Conservation (phyloP, 2,888 invertebrate species). For the Caenorhabditis becei region DNA sequence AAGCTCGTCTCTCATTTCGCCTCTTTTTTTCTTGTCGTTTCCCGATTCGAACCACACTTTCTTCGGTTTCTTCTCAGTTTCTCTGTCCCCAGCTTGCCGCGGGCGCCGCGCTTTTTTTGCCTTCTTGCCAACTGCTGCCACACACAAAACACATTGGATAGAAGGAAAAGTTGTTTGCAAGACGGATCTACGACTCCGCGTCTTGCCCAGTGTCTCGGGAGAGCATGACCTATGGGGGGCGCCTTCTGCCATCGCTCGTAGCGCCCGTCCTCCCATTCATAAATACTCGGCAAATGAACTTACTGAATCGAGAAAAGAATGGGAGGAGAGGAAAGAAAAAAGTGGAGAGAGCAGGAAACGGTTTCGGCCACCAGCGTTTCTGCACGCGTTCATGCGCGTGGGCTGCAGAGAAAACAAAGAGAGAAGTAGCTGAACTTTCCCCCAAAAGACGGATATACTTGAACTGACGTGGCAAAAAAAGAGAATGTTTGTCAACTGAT, state of each 20-base stretch:
- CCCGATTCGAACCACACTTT: slow-evolving; percentile 40
- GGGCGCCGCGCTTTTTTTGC: slow-evolving; percentile 59
- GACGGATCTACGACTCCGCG: slow-evolving; percentile 58
- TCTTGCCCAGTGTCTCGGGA: slow-evolving; percentile 51
- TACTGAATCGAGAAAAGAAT: slow-evolving; percentile 42
- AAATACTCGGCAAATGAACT: slow-evolving; percentile 60
- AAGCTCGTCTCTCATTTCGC: slow-evolving; percentile 29
- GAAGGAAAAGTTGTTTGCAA: slow-evolving; percentile 56
- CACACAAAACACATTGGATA: slow-evolving; percentile 59
- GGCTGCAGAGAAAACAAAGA: slow-evolving; percentile 36
- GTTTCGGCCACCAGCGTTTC: slow-evolving; percentile 29
- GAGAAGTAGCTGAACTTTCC: slow-evolving; percentile 2
- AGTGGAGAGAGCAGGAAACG: slow-evolving; percentile 25
- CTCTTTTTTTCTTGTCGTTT: slow-evolving; percentile 22
- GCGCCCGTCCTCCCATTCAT: slow-evolving; percentile 55
- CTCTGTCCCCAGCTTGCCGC: slow-evolving; percentile 34
- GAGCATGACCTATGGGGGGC: slow-evolving; percentile 32
- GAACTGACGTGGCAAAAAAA: slow-evolving; percentile 37
- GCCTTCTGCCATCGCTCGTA: slow-evolving; percentile 40
- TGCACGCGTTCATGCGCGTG: slow-evolving; percentile 35
- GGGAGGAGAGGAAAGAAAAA: slow-evolving; percentile 9
- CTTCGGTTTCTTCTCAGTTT: slow-evolving; percentile 16
- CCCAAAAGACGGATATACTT: slow-evolving; percentile 23
- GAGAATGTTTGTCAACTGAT: slow-evolving; percentile 38
- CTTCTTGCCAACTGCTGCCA: slow-evolving; percentile 57